Evolutionary conservation across 2,113 vertebrate species (phyloP).

Genomic region (Todiramphus saurophagus): DNA sequence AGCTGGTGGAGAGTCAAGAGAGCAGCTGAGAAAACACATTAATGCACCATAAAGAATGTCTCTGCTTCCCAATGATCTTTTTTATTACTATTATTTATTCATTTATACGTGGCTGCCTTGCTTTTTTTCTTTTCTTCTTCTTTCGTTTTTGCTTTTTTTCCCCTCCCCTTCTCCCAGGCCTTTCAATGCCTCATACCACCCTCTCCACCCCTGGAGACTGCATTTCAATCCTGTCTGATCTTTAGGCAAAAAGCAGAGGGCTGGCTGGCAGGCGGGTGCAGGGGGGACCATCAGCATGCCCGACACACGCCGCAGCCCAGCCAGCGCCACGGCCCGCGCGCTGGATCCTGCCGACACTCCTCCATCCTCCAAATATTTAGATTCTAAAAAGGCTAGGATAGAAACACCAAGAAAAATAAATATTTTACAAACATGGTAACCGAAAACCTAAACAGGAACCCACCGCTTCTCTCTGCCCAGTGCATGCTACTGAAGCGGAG

Average conservation of each 20-base stretch:
- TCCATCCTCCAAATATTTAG: constrained; percentile 49
- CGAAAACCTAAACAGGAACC: constrained; percentile 63
- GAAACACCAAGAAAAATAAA: constrained; percentile 69
- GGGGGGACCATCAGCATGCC: neutral
- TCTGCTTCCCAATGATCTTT: constrained; percentile 63
- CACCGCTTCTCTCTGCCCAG: neutral
- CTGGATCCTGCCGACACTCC: neutral
- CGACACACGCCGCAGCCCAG: neutral
- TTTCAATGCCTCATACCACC: constrained; percentile 4
- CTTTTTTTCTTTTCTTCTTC: neutral
- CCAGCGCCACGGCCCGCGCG: neutral
- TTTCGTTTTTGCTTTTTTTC: neutral
- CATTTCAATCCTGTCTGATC: neutral
- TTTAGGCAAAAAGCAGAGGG: neutral
- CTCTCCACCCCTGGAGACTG: constrained; percentile 37
- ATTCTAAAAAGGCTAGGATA: constrained; percentile 14
- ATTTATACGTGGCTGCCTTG: constrained; percentile 4
- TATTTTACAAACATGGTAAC: constrained; percentile 65
- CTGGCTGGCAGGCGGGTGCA: neutral
- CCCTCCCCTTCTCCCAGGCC: neutral
- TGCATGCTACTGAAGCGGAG: neutral
- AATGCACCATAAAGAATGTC: constrained; percentile 62
- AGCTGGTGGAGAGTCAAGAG: constrained; percentile 10
- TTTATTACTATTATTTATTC: constrained; percentile 67
- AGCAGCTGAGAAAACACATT: constrained; percentile 72